These are phyloP conservation scores for Brachionus plicatilis DNA, from an alignment of 1,140 invertebrate genomes.

Conservation along the genomic window DNA sequence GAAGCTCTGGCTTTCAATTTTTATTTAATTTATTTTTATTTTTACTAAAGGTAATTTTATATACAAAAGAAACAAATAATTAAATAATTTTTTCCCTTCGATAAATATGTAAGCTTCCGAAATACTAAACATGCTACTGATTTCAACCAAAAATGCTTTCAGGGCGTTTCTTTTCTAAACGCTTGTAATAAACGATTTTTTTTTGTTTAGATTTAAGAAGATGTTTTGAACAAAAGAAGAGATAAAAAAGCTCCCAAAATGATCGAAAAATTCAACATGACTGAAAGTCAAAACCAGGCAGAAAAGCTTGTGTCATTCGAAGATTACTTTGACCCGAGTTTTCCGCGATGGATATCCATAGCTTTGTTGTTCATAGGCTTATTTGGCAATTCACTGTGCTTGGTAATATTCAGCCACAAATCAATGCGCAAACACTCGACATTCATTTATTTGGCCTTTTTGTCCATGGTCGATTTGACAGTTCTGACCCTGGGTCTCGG, in stretches of 20 bases:
- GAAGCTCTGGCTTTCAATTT: not conserved
- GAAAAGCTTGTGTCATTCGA: not conserved
- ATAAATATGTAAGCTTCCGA: not conserved
- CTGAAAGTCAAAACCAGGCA: not conserved
- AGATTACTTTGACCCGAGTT: slow-evolving; percentile 33
- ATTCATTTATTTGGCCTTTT: slow-evolving; percentile 36
- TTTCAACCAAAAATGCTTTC: not conserved
- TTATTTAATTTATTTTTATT: not conserved
- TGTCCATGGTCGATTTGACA: slow-evolving; percentile 23
- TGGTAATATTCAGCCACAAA: slow-evolving; percentile 26
- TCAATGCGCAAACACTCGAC: slow-evolving; percentile 24
- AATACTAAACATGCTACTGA: not conserved
- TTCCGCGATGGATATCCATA: slow-evolving; percentile 26
- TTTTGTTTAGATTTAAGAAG: not conserved
- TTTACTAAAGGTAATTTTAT: not conserved
- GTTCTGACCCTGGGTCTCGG: slow-evolving; percentile 17
- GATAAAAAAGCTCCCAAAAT: not conserved
- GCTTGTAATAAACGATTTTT: not conserved
- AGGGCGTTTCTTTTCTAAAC: not conserved
- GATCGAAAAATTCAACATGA: not conserved
- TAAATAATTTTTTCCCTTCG: not conserved
- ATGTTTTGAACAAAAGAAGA: not conserved
- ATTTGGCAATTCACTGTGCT: slow-evolving; percentile 16
- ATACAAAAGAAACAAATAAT: not conserved
- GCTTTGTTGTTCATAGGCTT: not conserved